Percentiles rank a stretch among this genome's conserved stretches.
phyloP scores from a whole-genome alignment of 2,113 vertebrate species.

The Epinephelus cyanopodus region DNA sequence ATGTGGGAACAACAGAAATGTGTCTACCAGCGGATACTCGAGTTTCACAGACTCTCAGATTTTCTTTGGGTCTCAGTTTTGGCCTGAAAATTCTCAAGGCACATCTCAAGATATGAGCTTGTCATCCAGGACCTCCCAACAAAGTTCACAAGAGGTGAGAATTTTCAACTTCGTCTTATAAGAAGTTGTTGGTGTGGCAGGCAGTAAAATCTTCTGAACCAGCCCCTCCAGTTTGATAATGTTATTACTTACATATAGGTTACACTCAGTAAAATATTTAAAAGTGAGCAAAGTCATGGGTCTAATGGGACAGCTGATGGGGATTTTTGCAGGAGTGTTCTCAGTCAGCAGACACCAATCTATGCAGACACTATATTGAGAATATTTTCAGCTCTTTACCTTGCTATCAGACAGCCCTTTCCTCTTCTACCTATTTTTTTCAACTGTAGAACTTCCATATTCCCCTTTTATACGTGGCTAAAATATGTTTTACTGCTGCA shows the following conservation, averaged over 20 bases:
- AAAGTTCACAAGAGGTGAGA: conserved; percentile 90
- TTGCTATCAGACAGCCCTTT: too few species aligned
- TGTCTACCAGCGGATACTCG: conserved; percentile 82
- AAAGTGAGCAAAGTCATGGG: neutral
- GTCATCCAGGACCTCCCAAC: conserved; percentile 84
- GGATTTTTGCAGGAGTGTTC: neutral
- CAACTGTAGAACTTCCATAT: too few species aligned
- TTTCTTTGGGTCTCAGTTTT: conserved; percentile 92
- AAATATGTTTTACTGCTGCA: too few species aligned
- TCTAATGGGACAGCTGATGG: neutral
- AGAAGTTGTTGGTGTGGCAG: neutral
- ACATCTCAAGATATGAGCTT: conserved; percentile 83
- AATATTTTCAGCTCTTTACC: too few species aligned
- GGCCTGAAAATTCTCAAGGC: conserved; percentile 86
- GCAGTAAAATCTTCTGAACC: neutral
- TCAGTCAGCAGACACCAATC: neutral
- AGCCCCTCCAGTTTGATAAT: neutral
- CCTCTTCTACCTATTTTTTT: too few species aligned
- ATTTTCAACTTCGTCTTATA: neutral
- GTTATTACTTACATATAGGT: neutral
- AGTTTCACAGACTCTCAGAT: conserved; percentile 91
- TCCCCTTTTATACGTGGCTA: too few species aligned
- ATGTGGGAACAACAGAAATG: conserved; percentile 78
- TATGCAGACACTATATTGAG: too few species aligned
- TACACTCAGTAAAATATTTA: neutral